Percentiles rank a stretch among this genome's conserved stretches.
Conservation (phyloP, 2,113 vertebrate genomes). For the Coreoperca whiteheadi region DNA sequence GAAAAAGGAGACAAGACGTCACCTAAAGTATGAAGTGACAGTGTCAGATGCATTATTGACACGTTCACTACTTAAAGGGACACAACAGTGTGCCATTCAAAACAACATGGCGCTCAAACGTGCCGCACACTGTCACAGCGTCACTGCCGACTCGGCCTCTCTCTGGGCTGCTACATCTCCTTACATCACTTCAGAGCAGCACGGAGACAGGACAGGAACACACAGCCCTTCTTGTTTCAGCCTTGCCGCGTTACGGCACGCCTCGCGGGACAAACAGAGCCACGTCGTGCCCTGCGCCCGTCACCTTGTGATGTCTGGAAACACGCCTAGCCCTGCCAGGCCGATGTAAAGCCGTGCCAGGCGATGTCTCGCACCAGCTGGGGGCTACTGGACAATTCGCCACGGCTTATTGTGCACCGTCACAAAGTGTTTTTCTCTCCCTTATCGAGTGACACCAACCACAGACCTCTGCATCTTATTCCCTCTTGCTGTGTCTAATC, state of each 20-base stretch:
- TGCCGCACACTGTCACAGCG: background rate
- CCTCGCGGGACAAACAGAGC: conserved; percentile 31
- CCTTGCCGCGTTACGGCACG: background rate
- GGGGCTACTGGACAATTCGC: conserved; percentile 8
- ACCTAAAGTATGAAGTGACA: background rate
- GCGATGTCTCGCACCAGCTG: conserved; percentile 55
- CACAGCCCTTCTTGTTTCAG: conserved; percentile 60
- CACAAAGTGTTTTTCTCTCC: conserved; percentile 47
- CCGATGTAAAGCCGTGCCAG: conserved; percentile 30
- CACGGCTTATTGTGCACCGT: conserved; percentile 40
- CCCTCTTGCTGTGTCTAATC: conserved; percentile 54
- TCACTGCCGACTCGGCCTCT: conserved; percentile 18
- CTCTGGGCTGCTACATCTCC: conserved; percentile 11
- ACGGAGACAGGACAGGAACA: conserved; percentile 51
- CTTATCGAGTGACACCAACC: conserved; percentile 42
- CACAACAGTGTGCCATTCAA: background rate
- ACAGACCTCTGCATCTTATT: conserved; percentile 42
- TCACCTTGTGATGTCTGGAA: conserved; percentile 45
- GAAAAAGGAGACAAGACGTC: background rate
- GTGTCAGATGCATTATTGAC: background rate
- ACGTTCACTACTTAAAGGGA: background rate
- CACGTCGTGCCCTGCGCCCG: background rate
- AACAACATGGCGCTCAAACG: background rate
- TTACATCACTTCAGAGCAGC: conserved; percentile 49
- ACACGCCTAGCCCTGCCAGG: conserved; percentile 27